Evolutionary conservation across 2,888 invertebrate species (phyloP).

Genomic region (Pristionchus arcanus): DNA sequence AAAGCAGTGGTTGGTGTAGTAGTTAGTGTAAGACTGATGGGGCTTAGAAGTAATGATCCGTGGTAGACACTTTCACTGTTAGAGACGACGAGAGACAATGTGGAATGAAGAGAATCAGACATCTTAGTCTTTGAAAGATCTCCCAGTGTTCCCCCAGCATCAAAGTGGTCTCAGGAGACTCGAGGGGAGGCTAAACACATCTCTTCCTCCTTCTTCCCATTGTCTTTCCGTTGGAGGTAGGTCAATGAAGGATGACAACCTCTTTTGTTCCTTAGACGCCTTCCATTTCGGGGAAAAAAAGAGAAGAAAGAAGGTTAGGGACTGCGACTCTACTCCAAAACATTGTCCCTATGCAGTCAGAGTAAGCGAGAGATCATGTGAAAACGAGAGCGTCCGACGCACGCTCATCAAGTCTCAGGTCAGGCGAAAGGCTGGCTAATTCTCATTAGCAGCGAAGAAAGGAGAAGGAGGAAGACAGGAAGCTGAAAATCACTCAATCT

Average conservation of each 20-base stretch:
- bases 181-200: background rate
- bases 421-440: slow-evolving; percentile 3
- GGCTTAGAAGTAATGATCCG: background rate
- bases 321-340: background rate
- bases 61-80: background rate
- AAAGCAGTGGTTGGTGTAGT: background rate
- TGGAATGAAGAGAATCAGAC: background rate
- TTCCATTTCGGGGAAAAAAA: background rate
- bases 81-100: background rate
- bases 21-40: background rate
- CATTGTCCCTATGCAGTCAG: background rate
- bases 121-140: background rate
- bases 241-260: background rate
- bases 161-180: background rate
- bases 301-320: background rate
- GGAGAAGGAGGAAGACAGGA: background rate
- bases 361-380: background rate
- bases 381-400: background rate
- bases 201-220: background rate
- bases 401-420: background rate
- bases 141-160: background rate
- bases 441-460: slow-evolving; percentile 20
- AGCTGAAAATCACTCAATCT: background rate
- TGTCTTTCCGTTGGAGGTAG: background rate
- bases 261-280: background rate